Evolutionary conservation across 2,797 vertebrate species (phyloP).

Genomic region (Hyperoplus immaculatus): DNA sequence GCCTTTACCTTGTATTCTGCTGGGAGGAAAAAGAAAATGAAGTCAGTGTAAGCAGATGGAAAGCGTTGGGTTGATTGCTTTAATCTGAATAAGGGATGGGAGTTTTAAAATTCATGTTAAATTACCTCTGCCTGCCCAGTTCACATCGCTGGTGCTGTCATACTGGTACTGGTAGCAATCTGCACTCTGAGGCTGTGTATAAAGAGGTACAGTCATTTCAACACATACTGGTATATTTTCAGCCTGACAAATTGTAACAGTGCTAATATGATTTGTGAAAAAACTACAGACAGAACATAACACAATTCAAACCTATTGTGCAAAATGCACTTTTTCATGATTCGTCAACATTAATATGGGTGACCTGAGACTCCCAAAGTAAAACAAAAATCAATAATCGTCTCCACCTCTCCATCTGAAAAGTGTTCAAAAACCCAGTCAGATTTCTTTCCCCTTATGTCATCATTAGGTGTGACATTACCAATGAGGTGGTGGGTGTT

Average conservation of each 20-base stretch:
- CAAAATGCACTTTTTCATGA: too few relatives aligned
- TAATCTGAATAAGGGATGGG: slow-evolving; percentile 7
- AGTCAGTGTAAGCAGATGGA: slow-evolving; percentile 36
- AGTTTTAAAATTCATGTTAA: slow-evolving; percentile 40
- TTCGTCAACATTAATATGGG: too few relatives aligned
- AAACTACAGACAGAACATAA: not conserved
- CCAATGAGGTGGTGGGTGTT: too few relatives aligned
- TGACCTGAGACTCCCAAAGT: too few relatives aligned
- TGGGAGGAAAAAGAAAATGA: slow-evolving; percentile 56
- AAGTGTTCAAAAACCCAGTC: too few relatives aligned
- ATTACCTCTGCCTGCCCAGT: slow-evolving; percentile 95
- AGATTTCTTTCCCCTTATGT: too few relatives aligned
- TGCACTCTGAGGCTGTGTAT: slow-evolving; percentile 91
- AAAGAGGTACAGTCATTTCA: slow-evolving; percentile 16
- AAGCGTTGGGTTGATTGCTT: slow-evolving; percentile 33
- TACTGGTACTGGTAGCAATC: slow-evolving; percentile 94
- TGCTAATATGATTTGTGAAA: not conserved
- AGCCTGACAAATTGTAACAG: not conserved
- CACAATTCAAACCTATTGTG: not conserved
- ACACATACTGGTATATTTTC: not conserved
- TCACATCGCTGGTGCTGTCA: slow-evolving; percentile 91
- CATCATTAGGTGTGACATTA: too few relatives aligned
- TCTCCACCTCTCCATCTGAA: too few relatives aligned
- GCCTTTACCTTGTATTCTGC: slow-evolving; percentile 95
- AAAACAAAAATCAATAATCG: too few relatives aligned